Evolutionary conservation across 2,888 invertebrate species (phyloP).

Genomic region (Teleogryllus oceanicus): DNA sequence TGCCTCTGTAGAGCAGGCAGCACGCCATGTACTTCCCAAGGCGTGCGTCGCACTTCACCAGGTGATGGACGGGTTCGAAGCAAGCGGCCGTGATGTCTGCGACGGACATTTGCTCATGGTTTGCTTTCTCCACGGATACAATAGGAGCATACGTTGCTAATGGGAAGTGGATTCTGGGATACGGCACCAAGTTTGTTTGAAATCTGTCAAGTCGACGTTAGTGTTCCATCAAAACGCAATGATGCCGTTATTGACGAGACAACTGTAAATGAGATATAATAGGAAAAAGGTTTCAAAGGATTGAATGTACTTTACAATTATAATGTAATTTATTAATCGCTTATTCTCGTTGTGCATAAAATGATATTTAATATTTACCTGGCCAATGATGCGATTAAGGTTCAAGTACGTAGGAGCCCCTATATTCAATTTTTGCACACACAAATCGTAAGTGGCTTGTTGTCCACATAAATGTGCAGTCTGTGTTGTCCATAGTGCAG

Average conservation of each 20-base stretch:
- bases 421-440: slow-evolving; percentile 77
- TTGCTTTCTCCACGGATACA: slow-evolving; percentile 53
- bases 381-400: slow-evolving; percentile 20
- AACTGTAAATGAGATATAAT: neutral
- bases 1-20: slow-evolving; percentile 39
- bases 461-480: slow-evolving; percentile 63
- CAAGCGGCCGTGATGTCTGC: slow-evolving; percentile 57
- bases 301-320: no score
- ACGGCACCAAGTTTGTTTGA: slow-evolving; percentile 89
- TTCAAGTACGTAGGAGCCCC: neutral
- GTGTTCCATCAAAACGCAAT: slow-evolving; percentile 78
- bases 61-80: slow-evolving; percentile 58
- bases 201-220: slow-evolving; percentile 88
- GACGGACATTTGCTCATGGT: slow-evolving; percentile 53
- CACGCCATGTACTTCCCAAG: slow-evolving; percentile 53
- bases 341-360: no score
- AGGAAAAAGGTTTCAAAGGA: no score
- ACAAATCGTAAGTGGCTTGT: slow-evolving; percentile 87
- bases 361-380: slow-evolving; percentile 48
- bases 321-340: no score
- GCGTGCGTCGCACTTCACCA: slow-evolving; percentile 47
- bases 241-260: slow-evolving; percentile 68
- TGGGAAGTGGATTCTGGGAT: slow-evolving; percentile 88
- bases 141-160: slow-evolving; percentile 54
- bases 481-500: slow-evolving; percentile 79